Evolutionary conservation across 1,140 invertebrate species (phyloP).

Genomic region (Pseudomyrmex pallidus): DNA sequence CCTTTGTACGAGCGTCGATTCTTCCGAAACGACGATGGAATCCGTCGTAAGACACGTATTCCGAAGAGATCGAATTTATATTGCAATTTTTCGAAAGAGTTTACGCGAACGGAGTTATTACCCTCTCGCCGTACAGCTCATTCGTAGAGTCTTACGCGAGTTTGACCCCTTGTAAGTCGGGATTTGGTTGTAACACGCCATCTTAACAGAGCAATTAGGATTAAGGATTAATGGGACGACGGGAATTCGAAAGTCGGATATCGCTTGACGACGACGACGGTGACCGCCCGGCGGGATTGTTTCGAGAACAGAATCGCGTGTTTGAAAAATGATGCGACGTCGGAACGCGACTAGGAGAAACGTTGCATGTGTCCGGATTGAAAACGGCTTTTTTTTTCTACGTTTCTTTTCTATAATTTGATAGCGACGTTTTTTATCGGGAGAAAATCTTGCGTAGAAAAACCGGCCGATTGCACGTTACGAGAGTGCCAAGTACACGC

Average conservation of each 20-base stretch:
- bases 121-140: too few species aligned
- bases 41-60: conserved; percentile 26
- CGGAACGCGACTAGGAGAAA: too few species aligned
- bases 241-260: conserved; percentile 27
- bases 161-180: conserved; percentile 21
- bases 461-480: neutral
- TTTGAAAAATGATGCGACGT: too few species aligned
- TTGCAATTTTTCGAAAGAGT: conserved; percentile 36
- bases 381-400: too few species aligned
- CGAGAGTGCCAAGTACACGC: neutral
- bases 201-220: conserved; percentile 53
- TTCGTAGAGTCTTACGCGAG: conserved; percentile 11
- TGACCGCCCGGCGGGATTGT: too few species aligned
- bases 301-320: neutral
- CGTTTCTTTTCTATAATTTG: neutral
- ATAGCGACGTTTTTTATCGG: neutral
- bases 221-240: conserved; percentile 48
- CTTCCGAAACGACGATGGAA: conserved; percentile 13
- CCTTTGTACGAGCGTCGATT: conserved; percentile 42
- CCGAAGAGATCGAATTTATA: conserved; percentile 37
- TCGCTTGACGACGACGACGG: too few species aligned
- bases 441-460: neutral
- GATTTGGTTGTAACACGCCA: conserved; percentile 22
- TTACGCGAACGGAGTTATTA: conserved; percentile 30
- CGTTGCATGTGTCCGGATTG: too few species aligned